Evolutionary conservation across 2,888 invertebrate genomes (phyloP), one percentile per base, ranked within the genome.

Genomic region (Aporophyla lueneburgensis): DNA sequence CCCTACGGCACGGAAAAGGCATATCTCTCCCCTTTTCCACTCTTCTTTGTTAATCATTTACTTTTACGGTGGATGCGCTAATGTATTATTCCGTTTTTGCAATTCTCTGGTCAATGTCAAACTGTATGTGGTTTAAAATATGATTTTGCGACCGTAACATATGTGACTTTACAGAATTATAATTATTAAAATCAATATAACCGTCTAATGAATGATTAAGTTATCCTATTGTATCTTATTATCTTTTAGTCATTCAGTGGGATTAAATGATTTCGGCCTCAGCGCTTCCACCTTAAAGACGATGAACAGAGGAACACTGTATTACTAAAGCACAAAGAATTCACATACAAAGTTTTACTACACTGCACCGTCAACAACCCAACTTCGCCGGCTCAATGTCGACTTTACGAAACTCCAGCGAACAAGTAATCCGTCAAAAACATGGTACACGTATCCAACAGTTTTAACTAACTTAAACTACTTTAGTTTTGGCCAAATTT

Each of bases 401-500:
- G 80, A 78, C 80, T 83, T 83, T 69, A 83, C 73, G 76, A 73
- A 86, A 84, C 83, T 86, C 53, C 62, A 53, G 72, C 88, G 83
- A 86, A 86, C 86, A 90, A 91, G 92, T 94, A 93, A 94, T 94
- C 93, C 93, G 91, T 94, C 94, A 94, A 93, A 93, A 93, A 93
- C 94, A 93, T 89, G 90, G 87, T 91, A 89, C 91, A 91, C 91
- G 89, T 90, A 92, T 90, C 88, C 85, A 86, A 87, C 89, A 88
- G 89, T 91, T 91, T 89, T 89, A 90, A 87, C 87, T 86, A 91
- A 92, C 89, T 92, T 92, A 88, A 90, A 91, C 91, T 90, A 89
- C 88, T 90, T 90, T 88, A 87, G 89, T 89, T 88, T 85, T 74
- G 81, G 79, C 78, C 80, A 79, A 87, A 85, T 84, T 84, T 83